These are phyloP conservation scores for Chamaetylas fuelleborni DNA, from an alignment of 2,113 vertebrate genomes.

Conservation along the genomic window DNA sequence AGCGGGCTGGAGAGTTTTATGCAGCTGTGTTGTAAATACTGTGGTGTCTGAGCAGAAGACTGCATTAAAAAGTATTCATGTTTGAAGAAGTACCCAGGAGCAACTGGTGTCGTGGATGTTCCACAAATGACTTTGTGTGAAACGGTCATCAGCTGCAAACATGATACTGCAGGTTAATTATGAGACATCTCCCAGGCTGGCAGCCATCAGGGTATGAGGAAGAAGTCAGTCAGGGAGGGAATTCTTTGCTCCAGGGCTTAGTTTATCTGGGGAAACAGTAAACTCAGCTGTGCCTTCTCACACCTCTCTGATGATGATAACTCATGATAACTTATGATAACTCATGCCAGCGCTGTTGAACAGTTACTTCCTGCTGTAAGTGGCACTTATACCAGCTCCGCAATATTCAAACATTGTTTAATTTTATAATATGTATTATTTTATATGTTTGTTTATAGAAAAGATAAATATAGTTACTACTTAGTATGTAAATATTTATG, in stretches of 20 bases:
- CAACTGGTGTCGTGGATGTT: rapidly evolving
- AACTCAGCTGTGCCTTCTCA: not conserved
- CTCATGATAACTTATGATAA: not conserved
- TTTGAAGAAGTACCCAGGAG: not conserved
- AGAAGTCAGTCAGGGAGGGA: not conserved
- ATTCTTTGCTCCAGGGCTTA: not conserved
- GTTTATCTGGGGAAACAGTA: not conserved
- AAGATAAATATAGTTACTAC: not conserved
- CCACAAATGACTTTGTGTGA: not conserved
- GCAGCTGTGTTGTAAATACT: not conserved
- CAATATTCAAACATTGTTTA: not conserved
- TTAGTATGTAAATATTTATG: not conserved
- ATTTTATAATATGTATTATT: not conserved
- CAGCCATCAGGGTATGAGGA: not conserved
- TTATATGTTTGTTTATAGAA: not conserved
- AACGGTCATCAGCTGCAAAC: not conserved
- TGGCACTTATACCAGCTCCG: not conserved
- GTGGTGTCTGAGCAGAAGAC: not conserved
- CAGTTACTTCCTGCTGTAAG: not conserved
- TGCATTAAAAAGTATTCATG: not conserved
- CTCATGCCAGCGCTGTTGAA: not conserved
- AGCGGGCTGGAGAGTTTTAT: not conserved
- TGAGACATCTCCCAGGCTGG: not conserved
- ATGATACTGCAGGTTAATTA: not conserved
- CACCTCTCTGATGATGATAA: not conserved